A percentile compares a stretch with the other conserved stretches of the same genome.
Conservation (phyloP, 2,888 invertebrate genomes). For the Lochmaea crataegi region DNA sequence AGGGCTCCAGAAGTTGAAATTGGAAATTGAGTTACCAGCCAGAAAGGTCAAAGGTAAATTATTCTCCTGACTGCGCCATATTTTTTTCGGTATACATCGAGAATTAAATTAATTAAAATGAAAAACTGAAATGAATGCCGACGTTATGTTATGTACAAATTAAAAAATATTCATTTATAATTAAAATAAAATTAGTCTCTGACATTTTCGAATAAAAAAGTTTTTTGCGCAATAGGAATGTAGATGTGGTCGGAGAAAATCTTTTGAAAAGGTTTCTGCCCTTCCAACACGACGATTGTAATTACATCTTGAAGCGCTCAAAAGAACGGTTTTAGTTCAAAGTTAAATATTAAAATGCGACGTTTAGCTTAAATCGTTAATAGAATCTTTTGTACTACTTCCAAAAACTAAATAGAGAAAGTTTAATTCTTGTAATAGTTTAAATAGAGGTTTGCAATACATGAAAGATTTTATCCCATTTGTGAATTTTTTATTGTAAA, state of each 20-base stretch:
- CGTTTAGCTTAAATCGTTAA: no score
- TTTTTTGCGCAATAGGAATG: not conserved
- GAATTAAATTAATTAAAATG: conserved; percentile 17
- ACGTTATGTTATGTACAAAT: no score
- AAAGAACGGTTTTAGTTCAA: no score
- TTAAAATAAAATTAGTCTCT: conserved; percentile 4
- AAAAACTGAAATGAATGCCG: not conserved
- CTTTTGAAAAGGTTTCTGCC: not conserved
- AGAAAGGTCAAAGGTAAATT: conserved; percentile 33
- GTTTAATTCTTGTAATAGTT: no score
- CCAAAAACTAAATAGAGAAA: no score
- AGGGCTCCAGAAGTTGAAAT: conserved; percentile 33
- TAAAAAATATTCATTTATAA: conserved; percentile 2
- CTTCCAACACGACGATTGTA: not conserved
- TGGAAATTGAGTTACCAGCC: conserved; percentile 39
- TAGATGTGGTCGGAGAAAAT: not conserved
- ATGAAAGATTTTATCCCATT: no score
- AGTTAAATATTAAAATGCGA: no score
- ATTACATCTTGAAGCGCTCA: no score
- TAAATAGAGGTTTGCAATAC: no score
- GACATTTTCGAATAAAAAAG: not conserved
- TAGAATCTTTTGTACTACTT: no score
- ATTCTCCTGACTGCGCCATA: conserved; percentile 18
- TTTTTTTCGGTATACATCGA: not conserved
- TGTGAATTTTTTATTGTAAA: no score